A percentile compares a stretch with the other conserved stretches of the same genome.
These are phyloP conservation scores for Pachypanchax playfairii DNA, from an alignment of 2,113 vertebrate genomes.

Conservation along the genomic window DNA sequence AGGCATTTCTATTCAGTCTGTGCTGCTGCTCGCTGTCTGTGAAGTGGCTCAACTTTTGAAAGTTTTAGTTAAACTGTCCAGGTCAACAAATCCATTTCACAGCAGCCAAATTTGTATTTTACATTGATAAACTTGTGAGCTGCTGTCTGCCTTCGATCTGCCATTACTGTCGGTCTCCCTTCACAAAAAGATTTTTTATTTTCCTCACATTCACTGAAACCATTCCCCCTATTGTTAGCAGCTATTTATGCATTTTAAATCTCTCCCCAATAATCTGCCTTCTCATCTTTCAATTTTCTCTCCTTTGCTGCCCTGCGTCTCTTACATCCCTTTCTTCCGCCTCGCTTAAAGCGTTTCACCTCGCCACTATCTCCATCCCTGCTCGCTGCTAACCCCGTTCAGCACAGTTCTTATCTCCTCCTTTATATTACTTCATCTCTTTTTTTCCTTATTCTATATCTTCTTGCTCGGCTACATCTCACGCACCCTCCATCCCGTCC, in stretches of 20 bases:
- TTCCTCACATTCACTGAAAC: conserved; percentile 9
- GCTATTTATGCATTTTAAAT: conserved; percentile 64
- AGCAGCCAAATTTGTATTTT: conserved; percentile 58
- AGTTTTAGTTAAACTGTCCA: conserved; percentile 66
- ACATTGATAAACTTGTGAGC: conserved; percentile 65
- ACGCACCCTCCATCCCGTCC: conserved; percentile 26
- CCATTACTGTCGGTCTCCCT: conserved; percentile 7
- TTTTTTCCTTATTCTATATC: conserved; percentile 52
- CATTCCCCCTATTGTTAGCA: conserved; percentile 44
- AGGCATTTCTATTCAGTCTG: conserved; percentile 64
- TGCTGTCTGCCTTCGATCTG: conserved; percentile 37
- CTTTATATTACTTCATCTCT: conserved; percentile 59
- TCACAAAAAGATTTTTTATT: neutral
- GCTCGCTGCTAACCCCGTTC: conserved; percentile 34
- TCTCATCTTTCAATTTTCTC: conserved; percentile 77
- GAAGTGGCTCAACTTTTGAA: conserved; percentile 51
- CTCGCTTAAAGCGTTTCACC: conserved; percentile 61
- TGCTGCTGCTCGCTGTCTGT: conserved; percentile 38
- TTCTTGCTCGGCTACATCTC: conserved; percentile 37
- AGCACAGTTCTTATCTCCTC: conserved; percentile 65
- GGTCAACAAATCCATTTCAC: conserved; percentile 50
- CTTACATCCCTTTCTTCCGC: conserved; percentile 50
- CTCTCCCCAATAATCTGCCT: conserved; percentile 71
- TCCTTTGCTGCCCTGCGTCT: conserved; percentile 53
- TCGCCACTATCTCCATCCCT: conserved; percentile 64